Evolutionary conservation across 1,140 invertebrate species (phyloP), one percentile per base, ranked within the genome.

Genomic region (Agrilus planipennis): DNA sequence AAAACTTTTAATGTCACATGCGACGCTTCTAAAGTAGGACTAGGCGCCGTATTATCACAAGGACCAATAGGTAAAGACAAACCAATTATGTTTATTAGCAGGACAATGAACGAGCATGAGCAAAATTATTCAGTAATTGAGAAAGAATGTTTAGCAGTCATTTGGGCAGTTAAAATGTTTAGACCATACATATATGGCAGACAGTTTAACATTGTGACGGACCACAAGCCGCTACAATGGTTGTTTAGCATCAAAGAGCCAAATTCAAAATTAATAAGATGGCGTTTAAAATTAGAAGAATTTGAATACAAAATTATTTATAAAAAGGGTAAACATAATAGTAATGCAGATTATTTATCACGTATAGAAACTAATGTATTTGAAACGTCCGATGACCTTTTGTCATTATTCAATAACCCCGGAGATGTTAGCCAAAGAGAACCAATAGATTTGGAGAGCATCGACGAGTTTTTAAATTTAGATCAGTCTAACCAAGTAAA

Each of bases 1-100:
- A 36, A 34, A 46, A 53, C 22, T 25, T 66, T 53, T 36, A 41
- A 23, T 39, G 35, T 56, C 11, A 34, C 46, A 35, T 49, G 45
- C 2, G 55, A 45, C 34, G 41, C 39, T 18, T 41, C 15, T 29
- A 18, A 12, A 5, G 22, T 6, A 14, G 43, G 31, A 3, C 10
- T 43, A 4, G 43, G 43, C 7, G 40, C 43, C 10, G 43, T 45
- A 6, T 30, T 43, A 10, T 34, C 28, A 2, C 43, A 45, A 28
- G 22, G 15, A 6, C 16, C 21, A 6, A 27, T 23, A 4, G 23
- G 21, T 15, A 2, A 15, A 15, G 19, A 36, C 29, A 4, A 29
- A 16, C 28, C 21, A 3, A 32, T 41, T 29, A 18, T 3, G 19
- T 41, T 21, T 16, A 4, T 41, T 30, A 21, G 16, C 15, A 18